Percentiles rank a stretch among this genome's conserved stretches.
phyloP scores from a whole-genome alignment of 2,888 invertebrate genomes.

The Eilema griseolum region DNA sequence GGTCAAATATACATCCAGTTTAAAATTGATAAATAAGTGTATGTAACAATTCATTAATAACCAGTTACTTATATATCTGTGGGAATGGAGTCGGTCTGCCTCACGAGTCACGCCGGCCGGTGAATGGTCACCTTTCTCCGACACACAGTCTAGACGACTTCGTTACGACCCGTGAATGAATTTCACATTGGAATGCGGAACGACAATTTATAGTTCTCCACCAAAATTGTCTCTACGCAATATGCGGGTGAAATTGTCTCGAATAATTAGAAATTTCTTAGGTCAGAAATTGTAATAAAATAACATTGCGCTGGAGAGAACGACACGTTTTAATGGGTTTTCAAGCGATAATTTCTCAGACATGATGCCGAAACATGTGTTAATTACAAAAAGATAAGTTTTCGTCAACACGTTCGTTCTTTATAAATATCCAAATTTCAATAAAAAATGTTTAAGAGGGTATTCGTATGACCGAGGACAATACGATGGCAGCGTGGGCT shows the following conservation, averaged over 20 bases:
- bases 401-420: slow-evolving; percentile 33
- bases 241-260: slow-evolving; percentile 71
- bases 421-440: slow-evolving; percentile 39
- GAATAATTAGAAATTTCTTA: slow-evolving; percentile 69
- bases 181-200: slow-evolving; percentile 84
- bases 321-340: slow-evolving; percentile 40
- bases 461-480: slow-evolving; percentile 56
- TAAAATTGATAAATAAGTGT: slow-evolving; percentile 30
- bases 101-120: slow-evolving; percentile 68
- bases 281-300: slow-evolving; percentile 47
- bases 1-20: not conserved
- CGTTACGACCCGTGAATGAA: slow-evolving; percentile 83
- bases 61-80: slow-evolving; percentile 74
- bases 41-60: slow-evolving; percentile 50
- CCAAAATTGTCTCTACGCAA: slow-evolving; percentile 69
- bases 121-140: slow-evolving; percentile 87
- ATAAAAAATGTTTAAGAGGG: slow-evolving; percentile 55
- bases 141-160: slow-evolving; percentile 84
- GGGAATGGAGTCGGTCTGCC: slow-evolving; percentile 67
- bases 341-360: slow-evolving; percentile 10
- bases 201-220: slow-evolving; percentile 74
- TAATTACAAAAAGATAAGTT: not conserved
- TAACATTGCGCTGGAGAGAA: slow-evolving; percentile 34
- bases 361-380: not conserved
- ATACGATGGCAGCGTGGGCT: slow-evolving; percentile 62